Conservation (phyloP, 1,140 invertebrate genomes). For the Habropoda laboriosa region DNA sequence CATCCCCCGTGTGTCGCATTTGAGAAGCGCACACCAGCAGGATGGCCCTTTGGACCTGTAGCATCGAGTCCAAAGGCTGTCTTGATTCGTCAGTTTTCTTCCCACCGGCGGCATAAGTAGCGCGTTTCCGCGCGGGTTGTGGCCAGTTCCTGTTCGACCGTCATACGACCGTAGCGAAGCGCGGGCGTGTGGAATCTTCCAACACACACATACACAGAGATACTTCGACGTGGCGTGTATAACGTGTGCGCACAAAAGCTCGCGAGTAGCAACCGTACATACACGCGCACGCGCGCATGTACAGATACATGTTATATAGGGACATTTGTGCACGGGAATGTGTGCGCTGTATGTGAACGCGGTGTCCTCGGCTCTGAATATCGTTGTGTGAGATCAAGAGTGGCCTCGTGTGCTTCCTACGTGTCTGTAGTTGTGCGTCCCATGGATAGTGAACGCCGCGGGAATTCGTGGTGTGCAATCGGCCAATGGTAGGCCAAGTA, state of each 20-base stretch:
- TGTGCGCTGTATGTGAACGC: background rate
- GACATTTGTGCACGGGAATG: background rate
- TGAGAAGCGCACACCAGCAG: background rate
- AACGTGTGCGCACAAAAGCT: constrained; percentile 5
- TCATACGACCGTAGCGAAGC: constrained; percentile 43
- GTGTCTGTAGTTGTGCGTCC: background rate
- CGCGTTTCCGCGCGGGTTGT: constrained; percentile 68
- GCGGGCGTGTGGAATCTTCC: constrained; percentile 58
- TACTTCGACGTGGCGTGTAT: background rate
- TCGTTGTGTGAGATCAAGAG: constrained; percentile 18
- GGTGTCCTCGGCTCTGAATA: constrained; percentile 32
- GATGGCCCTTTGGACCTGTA: constrained; percentile 50
- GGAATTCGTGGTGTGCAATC: constrained; percentile 45
- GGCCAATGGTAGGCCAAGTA: constrained; percentile 61
- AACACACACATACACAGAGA: background rate
- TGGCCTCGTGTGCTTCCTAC: constrained; percentile 25
- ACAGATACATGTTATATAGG: background rate
- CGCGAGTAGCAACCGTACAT: background rate
- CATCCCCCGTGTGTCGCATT: constrained; percentile 9
- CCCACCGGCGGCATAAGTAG: constrained; percentile 71
- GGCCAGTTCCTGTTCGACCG: constrained; percentile 71
- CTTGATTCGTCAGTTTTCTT: constrained; percentile 60
- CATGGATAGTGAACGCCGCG: constrained; percentile 42
- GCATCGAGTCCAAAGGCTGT: constrained; percentile 42
- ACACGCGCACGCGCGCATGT: background rate